Percentiles rank a stretch among this genome's conserved stretches.
Evolutionary conservation across 2,797 vertebrate genomes (phyloP).

Genomic region (Xenentodon cancila): DNA sequence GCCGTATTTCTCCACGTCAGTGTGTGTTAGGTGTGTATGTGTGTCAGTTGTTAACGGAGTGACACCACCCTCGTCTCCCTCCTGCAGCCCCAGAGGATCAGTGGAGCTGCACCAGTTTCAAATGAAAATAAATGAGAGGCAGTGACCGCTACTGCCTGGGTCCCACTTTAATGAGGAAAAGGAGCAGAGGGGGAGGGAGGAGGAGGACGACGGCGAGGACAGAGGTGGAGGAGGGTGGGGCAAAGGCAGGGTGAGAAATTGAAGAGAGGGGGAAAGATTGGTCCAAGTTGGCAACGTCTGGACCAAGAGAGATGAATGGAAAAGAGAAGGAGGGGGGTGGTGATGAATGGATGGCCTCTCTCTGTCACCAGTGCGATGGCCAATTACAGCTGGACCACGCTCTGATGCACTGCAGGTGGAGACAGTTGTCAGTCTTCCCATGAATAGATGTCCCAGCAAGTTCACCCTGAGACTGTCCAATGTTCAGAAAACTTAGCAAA

Average conservation of each 20-base stretch:
- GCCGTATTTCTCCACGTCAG: slow-evolving; percentile 26
- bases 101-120: slow-evolving; percentile 82
- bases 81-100: slow-evolving; percentile 75
- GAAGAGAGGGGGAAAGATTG: slow-evolving; percentile 33
- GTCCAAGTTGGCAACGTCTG: slow-evolving; percentile 42
- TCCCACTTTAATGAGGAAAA: slow-evolving; percentile 83
- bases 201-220: slow-evolving; percentile 3
- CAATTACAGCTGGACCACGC: slow-evolving; percentile 77
- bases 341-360: slow-evolving; percentile 77
- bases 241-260: background rate
- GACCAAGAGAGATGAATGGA: slow-evolving; percentile 38
- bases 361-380: slow-evolving; percentile 70
- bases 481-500: too few relatives aligned
- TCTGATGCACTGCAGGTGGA: slow-evolving; percentile 72
- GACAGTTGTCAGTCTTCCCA: too few relatives aligned
- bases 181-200: slow-evolving; percentile 52
- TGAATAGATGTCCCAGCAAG: too few relatives aligned
- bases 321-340: background rate
- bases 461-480: too few relatives aligned
- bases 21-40: slow-evolving; percentile 43
- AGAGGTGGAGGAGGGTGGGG: slow-evolving; percentile 21
- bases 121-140: slow-evolving; percentile 88
- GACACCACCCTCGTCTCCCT: slow-evolving; percentile 74
- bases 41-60: slow-evolving; percentile 74
- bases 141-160: slow-evolving; percentile 82